Evolutionary conservation across 2,888 invertebrate genomes (phyloP).

Genomic region (Xiphydria camelus): DNA sequence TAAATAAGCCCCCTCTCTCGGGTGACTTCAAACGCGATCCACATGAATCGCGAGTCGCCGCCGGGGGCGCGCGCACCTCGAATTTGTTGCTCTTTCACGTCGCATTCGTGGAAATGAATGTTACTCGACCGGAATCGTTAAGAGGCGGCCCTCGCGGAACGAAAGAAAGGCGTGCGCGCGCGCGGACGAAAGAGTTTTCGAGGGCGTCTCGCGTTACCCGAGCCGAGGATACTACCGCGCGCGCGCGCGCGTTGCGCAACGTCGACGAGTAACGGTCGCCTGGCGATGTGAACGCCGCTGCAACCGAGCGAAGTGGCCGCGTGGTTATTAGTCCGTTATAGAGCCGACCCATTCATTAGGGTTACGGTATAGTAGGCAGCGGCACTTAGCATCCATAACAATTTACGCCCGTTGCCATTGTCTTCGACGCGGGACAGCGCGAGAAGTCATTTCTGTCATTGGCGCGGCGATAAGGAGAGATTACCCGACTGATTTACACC

Average conservation of each 20-base stretch:
- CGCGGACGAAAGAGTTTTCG: too few relatives aligned
- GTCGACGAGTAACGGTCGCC: too few relatives aligned
- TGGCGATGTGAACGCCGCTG: too few relatives aligned
- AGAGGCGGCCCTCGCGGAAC: neutral
- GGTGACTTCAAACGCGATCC: neutral
- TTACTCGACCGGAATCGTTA: neutral
- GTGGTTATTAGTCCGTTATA: slow-evolving; percentile 29
- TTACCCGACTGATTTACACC: slow-evolving; percentile 46
- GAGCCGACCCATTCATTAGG: too few relatives aligned
- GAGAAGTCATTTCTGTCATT: slow-evolving; percentile 29
- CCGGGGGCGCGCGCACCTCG: slow-evolving; percentile 2
- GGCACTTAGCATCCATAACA: slow-evolving; percentile 19
- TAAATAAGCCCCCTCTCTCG: neutral
- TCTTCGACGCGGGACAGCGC: slow-evolving; percentile 21
- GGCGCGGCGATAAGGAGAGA: slow-evolving; percentile 40
- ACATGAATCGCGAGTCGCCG: slow-evolving; percentile 1
- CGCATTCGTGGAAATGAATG: slow-evolving; percentile 2
- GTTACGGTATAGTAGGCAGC: too few relatives aligned
- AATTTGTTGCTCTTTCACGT: slow-evolving; percentile 4
- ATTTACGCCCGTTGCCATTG: slow-evolving; percentile 35
- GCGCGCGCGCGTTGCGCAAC: too few relatives aligned
- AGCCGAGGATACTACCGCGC: too few relatives aligned
- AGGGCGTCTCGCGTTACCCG: too few relatives aligned
- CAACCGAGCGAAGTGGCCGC: too few relatives aligned
- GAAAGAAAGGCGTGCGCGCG: neutral